Percentiles rank a stretch among this genome's conserved stretches.
Conservation (phyloP, 2,888 invertebrate genomes). For the Seladonia tumulorum region DNA sequence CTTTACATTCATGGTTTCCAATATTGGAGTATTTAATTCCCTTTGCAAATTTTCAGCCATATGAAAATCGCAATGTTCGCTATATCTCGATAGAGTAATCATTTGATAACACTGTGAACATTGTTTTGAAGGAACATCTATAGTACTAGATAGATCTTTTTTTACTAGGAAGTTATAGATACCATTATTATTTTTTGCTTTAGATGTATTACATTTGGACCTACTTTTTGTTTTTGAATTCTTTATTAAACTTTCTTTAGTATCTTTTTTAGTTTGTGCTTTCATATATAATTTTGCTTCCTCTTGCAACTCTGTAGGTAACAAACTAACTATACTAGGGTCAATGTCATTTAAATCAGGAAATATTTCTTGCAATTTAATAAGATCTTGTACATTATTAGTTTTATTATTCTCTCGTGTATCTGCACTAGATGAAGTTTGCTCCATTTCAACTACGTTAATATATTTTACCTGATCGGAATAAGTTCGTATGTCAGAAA, state of each 20-base stretch:
- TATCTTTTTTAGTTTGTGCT: constrained; percentile 51
- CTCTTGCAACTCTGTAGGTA: constrained; percentile 82
- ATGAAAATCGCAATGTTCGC: constrained; percentile 94
- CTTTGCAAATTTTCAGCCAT: constrained; percentile 91
- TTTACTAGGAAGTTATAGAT: constrained; percentile 85
- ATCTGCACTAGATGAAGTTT: constrained; percentile 2
- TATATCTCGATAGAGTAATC: constrained; percentile 87
- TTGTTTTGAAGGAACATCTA: constrained; percentile 82
- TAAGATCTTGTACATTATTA: neutral
- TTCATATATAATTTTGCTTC: constrained; percentile 77
- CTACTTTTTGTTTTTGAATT: constrained; percentile 63
- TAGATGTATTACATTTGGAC: constrained; percentile 55
- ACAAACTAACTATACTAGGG: constrained; percentile 79
- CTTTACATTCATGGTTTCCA: constrained; percentile 50
- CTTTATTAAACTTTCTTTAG: constrained; percentile 54
- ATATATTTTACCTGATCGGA: neutral
- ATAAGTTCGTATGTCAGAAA: neutral
- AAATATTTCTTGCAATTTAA: constrained; percentile 82
- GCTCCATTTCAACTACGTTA: neutral
- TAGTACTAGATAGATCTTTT: constrained; percentile 76
- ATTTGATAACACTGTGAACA: constrained; percentile 90
- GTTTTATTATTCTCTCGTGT: neutral
- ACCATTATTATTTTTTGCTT: constrained; percentile 63
- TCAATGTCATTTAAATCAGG: constrained; percentile 84
- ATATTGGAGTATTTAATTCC: constrained; percentile 86